These are phyloP conservation scores for Hypomesus transpacificus DNA, from an alignment of 2,113 vertebrate genomes.

Conservation along the genomic window DNA sequence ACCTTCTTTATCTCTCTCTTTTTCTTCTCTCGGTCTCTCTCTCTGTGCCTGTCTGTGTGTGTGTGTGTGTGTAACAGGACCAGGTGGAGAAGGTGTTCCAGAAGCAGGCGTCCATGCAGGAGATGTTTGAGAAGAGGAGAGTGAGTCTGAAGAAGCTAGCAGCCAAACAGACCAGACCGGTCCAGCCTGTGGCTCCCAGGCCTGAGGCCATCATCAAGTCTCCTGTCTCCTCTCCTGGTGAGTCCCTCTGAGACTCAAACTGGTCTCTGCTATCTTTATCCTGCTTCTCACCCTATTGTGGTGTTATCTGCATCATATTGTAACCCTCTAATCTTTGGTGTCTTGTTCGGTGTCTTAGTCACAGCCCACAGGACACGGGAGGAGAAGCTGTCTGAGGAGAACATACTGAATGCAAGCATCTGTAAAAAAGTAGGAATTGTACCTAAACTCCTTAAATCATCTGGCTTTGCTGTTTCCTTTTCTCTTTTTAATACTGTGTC, in stretches of 20 bases:
- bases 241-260: constrained; percentile 11
- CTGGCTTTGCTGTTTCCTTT: not conserved
- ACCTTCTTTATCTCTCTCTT: not conserved
- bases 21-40: constrained; percentile 3
- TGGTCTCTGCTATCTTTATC: too few species aligned
- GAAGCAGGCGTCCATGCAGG: constrained; percentile 89
- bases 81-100: constrained; percentile 87
- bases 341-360: not conserved
- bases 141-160: constrained; percentile 93
- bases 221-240: constrained; percentile 80
- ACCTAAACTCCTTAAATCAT: not conserved
- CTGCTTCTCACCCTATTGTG: too few species aligned
- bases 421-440: constrained; percentile 74
- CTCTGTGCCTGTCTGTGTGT: not conserved
- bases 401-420: constrained; percentile 54
- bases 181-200: constrained; percentile 93
- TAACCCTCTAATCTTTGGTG: too few species aligned
- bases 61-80: constrained; percentile 67
- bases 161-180: constrained; percentile 91
- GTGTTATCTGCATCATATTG: not conserved
- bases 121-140: constrained; percentile 93
- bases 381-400: constrained; percentile 66
- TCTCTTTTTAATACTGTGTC: not conserved
- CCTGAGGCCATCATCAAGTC: constrained; percentile 88
- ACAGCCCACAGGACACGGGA: constrained; percentile 72